Percentiles rank a stretch among this genome's conserved stretches.
Evolutionary conservation across 1,140 invertebrate species (phyloP).

Genomic region (Hestina assimilis): DNA sequence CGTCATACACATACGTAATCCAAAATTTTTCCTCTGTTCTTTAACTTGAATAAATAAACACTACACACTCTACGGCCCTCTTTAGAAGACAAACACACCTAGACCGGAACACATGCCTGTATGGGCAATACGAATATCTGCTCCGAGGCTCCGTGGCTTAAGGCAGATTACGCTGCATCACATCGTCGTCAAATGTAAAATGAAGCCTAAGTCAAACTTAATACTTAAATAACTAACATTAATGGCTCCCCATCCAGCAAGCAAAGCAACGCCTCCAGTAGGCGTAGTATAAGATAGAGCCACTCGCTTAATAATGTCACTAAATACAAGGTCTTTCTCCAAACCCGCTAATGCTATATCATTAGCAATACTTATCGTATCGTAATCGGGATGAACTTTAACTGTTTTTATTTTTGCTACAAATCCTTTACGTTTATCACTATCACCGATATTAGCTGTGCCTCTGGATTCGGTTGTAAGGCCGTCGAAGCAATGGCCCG

Average conservation of each 20-base stretch:
- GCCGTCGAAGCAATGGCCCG: constrained; percentile 24
- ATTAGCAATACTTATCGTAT: background rate
- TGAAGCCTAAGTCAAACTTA: background rate
- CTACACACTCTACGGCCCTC: too few relatives aligned
- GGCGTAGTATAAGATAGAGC: background rate
- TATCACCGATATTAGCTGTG: constrained; percentile 3
- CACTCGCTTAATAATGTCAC: background rate
- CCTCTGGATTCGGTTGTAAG: background rate
- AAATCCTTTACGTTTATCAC: background rate
- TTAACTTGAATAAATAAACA: too few relatives aligned
- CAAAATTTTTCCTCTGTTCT: too few relatives aligned
- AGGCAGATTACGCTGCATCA: too few relatives aligned
- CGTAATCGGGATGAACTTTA: constrained; percentile 10
- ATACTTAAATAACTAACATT: background rate
- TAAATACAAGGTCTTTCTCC: background rate
- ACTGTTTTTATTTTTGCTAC: background rate
- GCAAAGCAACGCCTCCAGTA: background rate
- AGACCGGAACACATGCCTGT: too few relatives aligned
- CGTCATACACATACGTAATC: too few relatives aligned
- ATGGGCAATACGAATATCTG: too few relatives aligned
- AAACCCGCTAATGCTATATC: constrained; percentile 20
- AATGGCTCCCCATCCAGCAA: constrained; percentile 10
- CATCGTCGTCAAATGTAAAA: too few relatives aligned
- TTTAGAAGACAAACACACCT: too few relatives aligned
- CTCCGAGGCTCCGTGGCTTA: too few relatives aligned